Conservation (phyloP, 1,140 invertebrate species). For the Hylaeus volcanicus region DNA sequence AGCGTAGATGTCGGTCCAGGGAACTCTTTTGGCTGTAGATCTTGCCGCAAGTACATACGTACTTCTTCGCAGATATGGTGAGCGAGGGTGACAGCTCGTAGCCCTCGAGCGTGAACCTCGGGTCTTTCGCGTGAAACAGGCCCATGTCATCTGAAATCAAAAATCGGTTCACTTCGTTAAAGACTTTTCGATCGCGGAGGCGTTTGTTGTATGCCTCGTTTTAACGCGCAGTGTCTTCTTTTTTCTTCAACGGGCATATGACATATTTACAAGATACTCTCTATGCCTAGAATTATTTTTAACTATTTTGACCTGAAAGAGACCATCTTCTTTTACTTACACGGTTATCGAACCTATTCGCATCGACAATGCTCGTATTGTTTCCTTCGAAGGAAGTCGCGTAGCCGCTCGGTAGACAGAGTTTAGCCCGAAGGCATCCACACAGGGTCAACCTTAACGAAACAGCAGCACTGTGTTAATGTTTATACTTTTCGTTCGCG, state of each 20-base stretch:
- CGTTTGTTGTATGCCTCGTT: not conserved
- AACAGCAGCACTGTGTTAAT: too few species aligned
- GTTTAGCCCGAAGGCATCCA: too few species aligned
- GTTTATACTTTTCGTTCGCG: too few species aligned
- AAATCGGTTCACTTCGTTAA: slow-evolving; percentile 39
- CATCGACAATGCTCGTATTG: too few species aligned
- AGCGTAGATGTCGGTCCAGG: slow-evolving; percentile 46
- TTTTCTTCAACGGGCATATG: not conserved
- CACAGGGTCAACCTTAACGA: too few species aligned
- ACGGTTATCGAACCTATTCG: too few species aligned
- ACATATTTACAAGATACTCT: not conserved
- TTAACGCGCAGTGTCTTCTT: not conserved
- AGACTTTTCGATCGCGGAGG: not conserved
- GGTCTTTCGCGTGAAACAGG: not conserved
- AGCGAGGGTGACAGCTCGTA: not conserved
- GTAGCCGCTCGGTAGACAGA: too few species aligned
- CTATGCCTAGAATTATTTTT: not conserved
- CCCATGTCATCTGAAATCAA: slow-evolving; percentile 37
- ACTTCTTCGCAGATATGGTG: not conserved
- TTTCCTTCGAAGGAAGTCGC: too few species aligned
- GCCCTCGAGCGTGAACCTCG: not conserved
- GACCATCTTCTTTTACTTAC: too few species aligned
- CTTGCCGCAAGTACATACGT: slow-evolving; percentile 51
- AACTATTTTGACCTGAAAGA: too few species aligned
- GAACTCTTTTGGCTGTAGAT: slow-evolving; percentile 46